Evolutionary conservation across 2,113 vertebrate genomes (phyloP).

Genomic region (Plecturocebus donacophilus): DNA sequence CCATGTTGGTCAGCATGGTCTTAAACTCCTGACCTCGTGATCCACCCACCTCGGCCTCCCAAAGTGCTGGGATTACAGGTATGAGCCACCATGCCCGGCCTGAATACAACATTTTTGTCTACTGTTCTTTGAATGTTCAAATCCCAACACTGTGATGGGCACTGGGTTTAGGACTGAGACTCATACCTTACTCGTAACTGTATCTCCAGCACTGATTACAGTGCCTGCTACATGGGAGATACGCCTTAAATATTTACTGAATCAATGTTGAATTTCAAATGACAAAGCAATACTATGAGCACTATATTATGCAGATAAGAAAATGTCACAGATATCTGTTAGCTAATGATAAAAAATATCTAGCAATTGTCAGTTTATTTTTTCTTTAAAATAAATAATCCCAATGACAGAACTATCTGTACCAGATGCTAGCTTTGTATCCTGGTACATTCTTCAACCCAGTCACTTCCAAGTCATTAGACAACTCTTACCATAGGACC

Average conservation of each 20-base stretch:
- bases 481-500: not conserved
- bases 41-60: too few relatives aligned
- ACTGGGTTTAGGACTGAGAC: not conserved
- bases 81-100: too few relatives aligned
- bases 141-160: not conserved
- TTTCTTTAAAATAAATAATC: not conserved
- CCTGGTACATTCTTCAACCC: not conserved
- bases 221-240: not conserved
- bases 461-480: not conserved
- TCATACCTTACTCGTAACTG: not conserved
- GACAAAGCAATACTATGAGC: not conserved
- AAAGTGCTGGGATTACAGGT: too few relatives aligned
- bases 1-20: too few relatives aligned
- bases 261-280: not conserved
- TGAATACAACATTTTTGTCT: not conserved
- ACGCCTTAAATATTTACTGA: not conserved
- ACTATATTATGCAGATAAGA: not conserved
- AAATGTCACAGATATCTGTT: not conserved
- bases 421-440: not conserved
- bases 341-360: not conserved
- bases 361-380: not conserved
- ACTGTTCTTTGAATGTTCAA: not conserved
- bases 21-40: too few relatives aligned
- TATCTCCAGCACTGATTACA: not conserved
- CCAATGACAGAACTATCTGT: not conserved